A percentile compares a stretch with the other conserved stretches of the same genome.
Conservation (phyloP, 2,888 invertebrate genomes). For the Thysanoteuthis rhombus region DNA sequence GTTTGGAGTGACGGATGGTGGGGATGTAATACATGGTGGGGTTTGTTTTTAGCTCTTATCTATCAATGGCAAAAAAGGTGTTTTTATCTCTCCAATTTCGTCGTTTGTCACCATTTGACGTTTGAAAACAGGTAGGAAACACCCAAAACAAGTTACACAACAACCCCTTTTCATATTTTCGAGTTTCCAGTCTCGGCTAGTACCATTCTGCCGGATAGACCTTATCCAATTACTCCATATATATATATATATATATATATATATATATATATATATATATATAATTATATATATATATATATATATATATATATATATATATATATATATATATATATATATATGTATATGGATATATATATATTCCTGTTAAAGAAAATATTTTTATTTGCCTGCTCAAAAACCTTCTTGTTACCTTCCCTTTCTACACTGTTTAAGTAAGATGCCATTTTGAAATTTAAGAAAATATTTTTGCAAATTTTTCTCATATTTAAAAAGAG, state of each 20-base stretch:
- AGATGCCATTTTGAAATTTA: background rate
- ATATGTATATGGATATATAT: background rate
- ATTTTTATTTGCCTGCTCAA: background rate
- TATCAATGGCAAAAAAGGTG: too few species aligned
- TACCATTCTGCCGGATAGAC: too few species aligned
- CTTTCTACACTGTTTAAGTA: background rate
- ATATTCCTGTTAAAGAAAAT: background rate
- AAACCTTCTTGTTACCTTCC: background rate
- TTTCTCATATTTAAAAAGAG: background rate
- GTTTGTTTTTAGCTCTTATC: too few species aligned
- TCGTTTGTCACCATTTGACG: too few species aligned
- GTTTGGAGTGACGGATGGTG: too few species aligned
- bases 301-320: background rate
- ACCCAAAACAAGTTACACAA: too few species aligned
- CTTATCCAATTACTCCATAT: too few species aligned
- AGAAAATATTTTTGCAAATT: background rate
- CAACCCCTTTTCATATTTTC: too few species aligned
- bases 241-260: conserved; percentile 2
- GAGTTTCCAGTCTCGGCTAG: too few species aligned
- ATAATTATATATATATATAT: background rate
- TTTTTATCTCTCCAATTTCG: too few species aligned
- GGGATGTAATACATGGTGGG: too few species aligned
- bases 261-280: conserved; percentile 23
- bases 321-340: background rate
- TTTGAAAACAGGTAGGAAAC: too few species aligned